Evolutionary conservation across 2,888 invertebrate species (phyloP).

Genomic region (Tipula unca): DNA sequence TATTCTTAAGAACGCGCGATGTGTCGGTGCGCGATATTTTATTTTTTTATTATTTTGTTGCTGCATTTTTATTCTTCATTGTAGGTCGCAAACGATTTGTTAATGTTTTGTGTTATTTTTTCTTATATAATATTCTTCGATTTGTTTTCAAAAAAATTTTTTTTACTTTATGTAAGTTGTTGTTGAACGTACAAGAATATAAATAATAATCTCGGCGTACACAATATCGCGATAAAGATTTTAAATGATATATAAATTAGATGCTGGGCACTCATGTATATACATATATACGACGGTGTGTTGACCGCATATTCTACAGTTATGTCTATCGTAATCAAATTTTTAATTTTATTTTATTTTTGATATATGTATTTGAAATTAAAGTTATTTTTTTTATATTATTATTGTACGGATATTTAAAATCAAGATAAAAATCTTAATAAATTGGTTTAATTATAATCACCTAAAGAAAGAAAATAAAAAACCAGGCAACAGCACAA

Average conservation of each 20-base stretch:
- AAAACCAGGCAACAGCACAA: not conserved
- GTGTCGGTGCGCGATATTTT: slow-evolving; percentile 2
- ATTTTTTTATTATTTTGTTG: not conserved
- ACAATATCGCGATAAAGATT: not conserved
- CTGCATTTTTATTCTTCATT: slow-evolving; percentile 14
- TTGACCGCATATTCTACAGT: not conserved
- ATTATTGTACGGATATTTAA: not conserved
- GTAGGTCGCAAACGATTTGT: slow-evolving; percentile 8
- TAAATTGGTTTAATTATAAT: slow-evolving; percentile 14
- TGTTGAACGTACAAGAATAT: not conserved
- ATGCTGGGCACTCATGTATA: not conserved
- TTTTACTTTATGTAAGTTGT: not conserved
- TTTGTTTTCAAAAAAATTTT: too few relatives aligned
- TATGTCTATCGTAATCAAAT: not conserved
- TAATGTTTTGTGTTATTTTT: slow-evolving; percentile 1
- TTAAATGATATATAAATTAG: not conserved
- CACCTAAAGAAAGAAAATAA: not conserved
- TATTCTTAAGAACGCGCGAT: not conserved
- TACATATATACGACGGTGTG: not conserved
- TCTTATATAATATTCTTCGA: not conserved
- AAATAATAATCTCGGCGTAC: not conserved
- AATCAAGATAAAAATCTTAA: not conserved
- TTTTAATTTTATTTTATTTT: too few relatives aligned
- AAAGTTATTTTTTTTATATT: not conserved
- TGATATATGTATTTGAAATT: not conserved